phyloP scores from a whole-genome alignment of 2,113 vertebrate species.

The Okapia johnstoni region DNA sequence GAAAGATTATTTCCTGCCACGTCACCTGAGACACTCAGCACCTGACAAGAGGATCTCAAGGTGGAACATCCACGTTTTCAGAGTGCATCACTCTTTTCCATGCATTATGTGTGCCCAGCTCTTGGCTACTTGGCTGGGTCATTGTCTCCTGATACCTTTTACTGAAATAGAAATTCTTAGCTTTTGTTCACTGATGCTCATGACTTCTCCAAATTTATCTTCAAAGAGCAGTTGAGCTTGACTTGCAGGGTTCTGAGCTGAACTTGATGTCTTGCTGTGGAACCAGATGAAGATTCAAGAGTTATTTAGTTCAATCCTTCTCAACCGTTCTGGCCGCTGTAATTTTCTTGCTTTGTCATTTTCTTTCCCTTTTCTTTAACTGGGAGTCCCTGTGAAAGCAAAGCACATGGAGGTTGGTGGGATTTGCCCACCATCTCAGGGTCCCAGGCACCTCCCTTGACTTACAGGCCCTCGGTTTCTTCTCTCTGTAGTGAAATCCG shows the following conservation, averaged over 20 bases:
- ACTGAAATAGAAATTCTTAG: neutral
- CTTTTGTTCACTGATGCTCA: too few species aligned
- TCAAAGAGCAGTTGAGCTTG: neutral
- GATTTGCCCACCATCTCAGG: accelerated
- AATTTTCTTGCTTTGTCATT: neutral
- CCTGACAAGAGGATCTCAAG: accelerated
- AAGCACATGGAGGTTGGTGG: accelerated
- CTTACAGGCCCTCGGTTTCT: neutral
- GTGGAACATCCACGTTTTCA: accelerated
- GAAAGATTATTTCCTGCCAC: neutral
- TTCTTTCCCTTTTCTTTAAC: neutral
- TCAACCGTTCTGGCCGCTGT: accelerated
- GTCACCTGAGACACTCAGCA: accelerated
- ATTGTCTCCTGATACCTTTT: neutral
- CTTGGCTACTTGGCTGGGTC: neutral
- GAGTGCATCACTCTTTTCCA: accelerated
- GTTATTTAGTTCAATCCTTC: accelerated
- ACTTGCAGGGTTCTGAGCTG: accelerated
- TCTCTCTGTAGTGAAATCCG: neutral
- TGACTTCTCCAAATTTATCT: neutral
- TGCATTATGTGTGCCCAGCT: accelerated
- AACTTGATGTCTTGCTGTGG: neutral
- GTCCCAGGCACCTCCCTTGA: too few species aligned
- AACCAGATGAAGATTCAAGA: neutral
- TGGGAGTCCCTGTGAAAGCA: accelerated